A percentile compares a stretch with the other conserved stretches of the same genome.
phyloP scores from a whole-genome alignment of 37 sponge, comb jelly and placozoan genomes.

The Spongilla lacustris region DNA sequence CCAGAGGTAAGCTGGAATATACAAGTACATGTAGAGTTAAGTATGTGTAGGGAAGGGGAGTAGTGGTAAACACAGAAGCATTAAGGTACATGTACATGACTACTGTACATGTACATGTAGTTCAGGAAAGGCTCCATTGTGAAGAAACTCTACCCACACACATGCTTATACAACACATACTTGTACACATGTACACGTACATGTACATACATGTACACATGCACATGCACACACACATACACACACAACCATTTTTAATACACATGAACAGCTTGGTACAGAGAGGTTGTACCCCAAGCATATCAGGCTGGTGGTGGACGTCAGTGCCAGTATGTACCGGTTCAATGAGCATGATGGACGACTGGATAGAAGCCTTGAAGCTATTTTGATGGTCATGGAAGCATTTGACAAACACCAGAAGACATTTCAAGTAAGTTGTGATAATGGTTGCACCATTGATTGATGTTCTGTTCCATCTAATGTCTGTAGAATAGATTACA shows the following conservation, averaged over 20 bases:
- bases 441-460: too few relatives aligned
- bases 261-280: conserved; percentile 21
- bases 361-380: conserved; percentile 80
- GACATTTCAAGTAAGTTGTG: conserved; percentile 11
- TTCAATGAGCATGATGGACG: conserved; percentile 90
- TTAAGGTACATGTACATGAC: too few relatives aligned
- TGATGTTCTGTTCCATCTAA: not conserved
- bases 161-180: too few relatives aligned
- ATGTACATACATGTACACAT: too few relatives aligned
- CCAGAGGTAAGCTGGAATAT: conserved; percentile 47
- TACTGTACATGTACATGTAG: too few relatives aligned
- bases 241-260: too few relatives aligned
- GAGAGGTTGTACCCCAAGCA: conserved; percentile 70
- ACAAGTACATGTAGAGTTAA: not conserved
- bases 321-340: conserved; percentile 96
- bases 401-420: conserved; percentile 72
- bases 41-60: not conserved
- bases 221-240: too few relatives aligned
- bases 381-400: conserved; percentile 90
- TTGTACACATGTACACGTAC: too few relatives aligned
- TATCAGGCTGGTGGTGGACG: conserved; percentile 86
- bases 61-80: not conserved
- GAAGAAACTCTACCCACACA: too few relatives aligned
- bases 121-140: too few relatives aligned
- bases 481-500: too few relatives aligned